phyloP scores from a whole-genome alignment of 2,888 invertebrate genomes.

The Pseudanteris insignis region DNA sequence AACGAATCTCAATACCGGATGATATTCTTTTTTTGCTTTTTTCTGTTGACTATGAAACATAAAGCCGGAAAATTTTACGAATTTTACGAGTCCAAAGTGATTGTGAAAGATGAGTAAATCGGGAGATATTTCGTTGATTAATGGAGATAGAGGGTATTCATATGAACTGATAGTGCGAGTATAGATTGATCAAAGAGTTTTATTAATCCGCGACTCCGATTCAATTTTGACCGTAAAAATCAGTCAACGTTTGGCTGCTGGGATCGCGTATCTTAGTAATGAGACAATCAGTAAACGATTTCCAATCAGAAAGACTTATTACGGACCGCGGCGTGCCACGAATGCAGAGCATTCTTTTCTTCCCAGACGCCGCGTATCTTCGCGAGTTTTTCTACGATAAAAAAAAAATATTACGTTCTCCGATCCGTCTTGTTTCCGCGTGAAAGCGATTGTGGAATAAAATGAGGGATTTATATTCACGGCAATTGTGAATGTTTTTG shows the following conservation, averaged over 20 bases:
- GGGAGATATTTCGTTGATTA: too few species aligned
- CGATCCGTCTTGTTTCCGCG: background rate
- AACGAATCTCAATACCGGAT: background rate
- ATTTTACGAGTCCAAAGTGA: too few species aligned
- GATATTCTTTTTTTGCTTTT: too few species aligned
- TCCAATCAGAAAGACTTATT: conserved; percentile 34
- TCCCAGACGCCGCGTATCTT: conserved; percentile 1
- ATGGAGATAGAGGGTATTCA: too few species aligned
- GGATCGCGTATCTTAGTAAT: conserved; percentile 22
- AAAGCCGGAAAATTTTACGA: too few species aligned
- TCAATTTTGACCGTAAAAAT: conserved; percentile 9
- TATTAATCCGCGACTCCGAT: background rate
- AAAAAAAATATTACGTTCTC: conserved; percentile 9
- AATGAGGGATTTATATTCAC: conserved; percentile 46
- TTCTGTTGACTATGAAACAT: too few species aligned
- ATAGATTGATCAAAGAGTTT: background rate
- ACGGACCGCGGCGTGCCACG: conserved; percentile 18
- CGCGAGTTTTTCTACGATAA: too few species aligned
- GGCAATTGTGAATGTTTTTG: conserved; percentile 27
- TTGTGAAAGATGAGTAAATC: too few species aligned
- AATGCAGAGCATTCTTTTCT: conserved; percentile 21
- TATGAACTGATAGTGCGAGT: background rate
- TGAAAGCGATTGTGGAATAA: conserved; percentile 21
- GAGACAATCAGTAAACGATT: conserved; percentile 39
- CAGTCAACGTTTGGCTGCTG: conserved; percentile 8